Percentiles rank a stretch among this genome's conserved stretches.
Conservation (phyloP, 53 echinoderm and acorn worm genomes). For the Arbacia lixula region DNA sequence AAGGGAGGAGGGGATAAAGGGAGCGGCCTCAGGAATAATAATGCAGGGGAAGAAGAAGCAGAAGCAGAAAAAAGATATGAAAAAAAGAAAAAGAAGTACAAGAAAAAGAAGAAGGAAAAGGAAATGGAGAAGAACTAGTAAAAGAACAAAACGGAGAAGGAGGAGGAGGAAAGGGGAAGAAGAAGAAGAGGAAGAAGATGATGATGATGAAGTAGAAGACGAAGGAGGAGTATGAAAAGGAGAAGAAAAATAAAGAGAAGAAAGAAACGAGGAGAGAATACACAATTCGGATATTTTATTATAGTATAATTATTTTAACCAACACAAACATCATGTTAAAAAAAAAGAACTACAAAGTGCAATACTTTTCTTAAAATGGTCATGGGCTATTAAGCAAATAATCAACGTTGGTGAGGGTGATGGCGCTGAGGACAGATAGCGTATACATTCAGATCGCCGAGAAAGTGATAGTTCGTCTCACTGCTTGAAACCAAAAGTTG, state of each 20-base stretch:
- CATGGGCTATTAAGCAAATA: too few relatives aligned
- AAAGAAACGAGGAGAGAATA: too few relatives aligned
- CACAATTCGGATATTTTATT: too few relatives aligned
- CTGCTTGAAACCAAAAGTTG: too few relatives aligned
- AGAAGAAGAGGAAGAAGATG: neutral
- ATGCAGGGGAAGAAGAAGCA: slow-evolving; percentile 11
- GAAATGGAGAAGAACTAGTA: neutral
- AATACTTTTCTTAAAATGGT: too few relatives aligned
- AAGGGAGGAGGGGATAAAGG: neutral
- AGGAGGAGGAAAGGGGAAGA: neutral
- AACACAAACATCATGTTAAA: too few relatives aligned
- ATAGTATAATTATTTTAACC: too few relatives aligned
- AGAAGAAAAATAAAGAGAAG: neutral
- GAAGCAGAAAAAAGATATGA: neutral
- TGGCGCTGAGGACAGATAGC: too few relatives aligned
- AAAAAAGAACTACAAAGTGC: too few relatives aligned
- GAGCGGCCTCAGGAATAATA: neutral
- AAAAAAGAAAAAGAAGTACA: neutral
- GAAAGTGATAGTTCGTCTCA: too few relatives aligned
- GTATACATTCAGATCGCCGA: too few relatives aligned
- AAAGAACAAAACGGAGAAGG: neutral
- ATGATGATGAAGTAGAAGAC: neutral
- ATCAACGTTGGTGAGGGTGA: too few relatives aligned
- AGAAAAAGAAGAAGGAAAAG: neutral
- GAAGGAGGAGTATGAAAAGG: neutral